Evolutionary conservation across 23 tunicate species (phyloP).

Genomic region (Diplosoma virens): DNA sequence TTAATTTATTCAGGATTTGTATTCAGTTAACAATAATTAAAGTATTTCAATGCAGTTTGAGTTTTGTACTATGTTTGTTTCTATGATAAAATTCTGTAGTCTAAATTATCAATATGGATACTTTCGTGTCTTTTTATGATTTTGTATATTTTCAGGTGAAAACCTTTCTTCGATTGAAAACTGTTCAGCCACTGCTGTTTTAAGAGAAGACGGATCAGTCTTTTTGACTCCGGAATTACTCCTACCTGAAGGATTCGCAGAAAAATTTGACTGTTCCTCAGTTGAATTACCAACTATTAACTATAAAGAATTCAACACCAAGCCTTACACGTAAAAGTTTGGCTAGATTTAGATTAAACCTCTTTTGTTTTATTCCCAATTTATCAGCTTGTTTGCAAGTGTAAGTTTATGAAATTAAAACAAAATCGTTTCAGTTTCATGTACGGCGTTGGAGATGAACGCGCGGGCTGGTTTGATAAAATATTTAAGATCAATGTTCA

Average conservation of each 20-base stretch:
- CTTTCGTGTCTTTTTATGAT: too few species aligned
- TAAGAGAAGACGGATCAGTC: slow-evolving; percentile 47
- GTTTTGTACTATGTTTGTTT: too few species aligned
- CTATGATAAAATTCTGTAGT: too few species aligned
- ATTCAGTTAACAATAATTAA: too few species aligned
- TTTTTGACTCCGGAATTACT: slow-evolving; percentile 33
- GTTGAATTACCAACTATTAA: slow-evolving; percentile 53
- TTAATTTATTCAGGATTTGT: too few species aligned
- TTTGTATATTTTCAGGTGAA: slow-evolving; percentile 27
- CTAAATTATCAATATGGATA: too few species aligned
- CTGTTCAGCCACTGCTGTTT: slow-evolving; percentile 33
- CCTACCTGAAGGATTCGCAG: background rate
- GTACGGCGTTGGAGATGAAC: slow-evolving; percentile 30
- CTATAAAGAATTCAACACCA: slow-evolving; percentile 38
- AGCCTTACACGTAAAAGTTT: slow-evolving; percentile 29
- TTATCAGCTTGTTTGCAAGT: background rate
- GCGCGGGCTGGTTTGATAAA: background rate
- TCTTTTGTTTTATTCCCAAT: background rate
- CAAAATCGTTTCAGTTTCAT: slow-evolving; percentile 24
- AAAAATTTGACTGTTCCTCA: background rate
- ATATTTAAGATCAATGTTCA: slow-evolving; percentile 42
- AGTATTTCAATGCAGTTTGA: too few species aligned
- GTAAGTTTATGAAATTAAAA: background rate
- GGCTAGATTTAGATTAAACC: background rate
- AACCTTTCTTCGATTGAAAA: slow-evolving; percentile 23